Base-by-base conservation (phyloP, 2,888 invertebrate species). In the Hipparchia sbordonii region DNA sequence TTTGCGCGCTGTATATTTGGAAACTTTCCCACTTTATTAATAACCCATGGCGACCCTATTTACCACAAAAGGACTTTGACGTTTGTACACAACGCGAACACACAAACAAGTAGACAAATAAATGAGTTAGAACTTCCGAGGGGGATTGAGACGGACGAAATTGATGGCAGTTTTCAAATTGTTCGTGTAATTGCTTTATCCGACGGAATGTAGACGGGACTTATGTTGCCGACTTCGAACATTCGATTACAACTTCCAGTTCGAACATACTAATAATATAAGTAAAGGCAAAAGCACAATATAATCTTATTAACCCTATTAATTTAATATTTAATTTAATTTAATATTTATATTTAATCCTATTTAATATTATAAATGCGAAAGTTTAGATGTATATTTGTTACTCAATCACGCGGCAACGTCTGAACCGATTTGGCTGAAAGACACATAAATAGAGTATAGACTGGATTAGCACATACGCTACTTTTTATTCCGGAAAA, bases 111-210 rank as follows among this genome's bases (percentile, higher is more conserved):
- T 5, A 48, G 1, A 48, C 48, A 48, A 84, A 82, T 79, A 80
- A 83, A 81, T 87, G 84, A 86, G 78, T 82, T 84, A 85, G 82
- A 77, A 79, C 81, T 84, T 85, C 82, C 82, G 80, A 77, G 75
- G 77, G 77, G 78, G 68, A 77, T 76, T 76, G 76, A 74, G 76
- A 76, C 72, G 68, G 75, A 63, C 72, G 71, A 65, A 57, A 74
- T 74, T 77, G 67, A 75, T 72, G 56, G 67, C 69, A 59, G 70
- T 73, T 76, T 67, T 68, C 48, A 68, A 73, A 74, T 70, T 72
- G 72, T 72, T 72, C 23, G 54, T 71, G 61, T 76, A 74, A 77
- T 77, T 76, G 76, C 63, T 71, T 70, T 75, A 75, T 75, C 77
- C 77, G 75, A 74, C 45, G 68, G 69, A 62, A 72, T 67, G 62